Conservation (phyloP, 2,797 vertebrate species). For the Microctenopoma steveboyesi region DNA sequence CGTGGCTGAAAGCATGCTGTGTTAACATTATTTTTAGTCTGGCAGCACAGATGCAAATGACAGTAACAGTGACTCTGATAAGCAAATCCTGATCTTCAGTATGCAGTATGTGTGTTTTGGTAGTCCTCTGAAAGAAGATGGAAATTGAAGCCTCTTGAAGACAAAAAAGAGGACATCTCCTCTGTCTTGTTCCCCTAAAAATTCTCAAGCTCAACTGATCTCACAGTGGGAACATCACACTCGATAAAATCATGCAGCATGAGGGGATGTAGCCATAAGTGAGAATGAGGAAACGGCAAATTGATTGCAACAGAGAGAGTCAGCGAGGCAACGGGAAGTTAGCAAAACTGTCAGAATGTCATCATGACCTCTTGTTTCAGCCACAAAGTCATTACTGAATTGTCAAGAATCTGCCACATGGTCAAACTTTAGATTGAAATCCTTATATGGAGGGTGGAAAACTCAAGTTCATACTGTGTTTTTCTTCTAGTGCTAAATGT, state of each 20-base stretch:
- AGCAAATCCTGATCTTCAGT: conserved; percentile 71
- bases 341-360: conserved; percentile 26
- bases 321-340: conserved; percentile 55
- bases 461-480: neutral
- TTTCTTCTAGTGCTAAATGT: neutral
- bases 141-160: neutral
- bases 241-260: neutral
- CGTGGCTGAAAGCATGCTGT: conserved; percentile 47
- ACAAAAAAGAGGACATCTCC: neutral
- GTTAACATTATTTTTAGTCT: conserved; percentile 66
- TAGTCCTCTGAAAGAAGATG: neutral
- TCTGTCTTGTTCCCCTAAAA: neutral
- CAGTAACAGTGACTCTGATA: conserved; percentile 59
- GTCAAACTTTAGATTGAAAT: neutral
- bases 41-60: conserved; percentile 78
- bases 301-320: conserved; percentile 63
- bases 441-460: neutral
- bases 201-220: neutral
- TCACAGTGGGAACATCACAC: conserved; percentile 12
- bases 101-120: conserved; percentile 22
- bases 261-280: neutral
- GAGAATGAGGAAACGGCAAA: conserved; percentile 68
- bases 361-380: conserved; percentile 34
- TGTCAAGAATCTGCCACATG: neutral
- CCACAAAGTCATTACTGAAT: conserved; percentile 1